phyloP scores from a whole-genome alignment of 2,113 vertebrate genomes.

The Entelurus aequoreus region DNA sequence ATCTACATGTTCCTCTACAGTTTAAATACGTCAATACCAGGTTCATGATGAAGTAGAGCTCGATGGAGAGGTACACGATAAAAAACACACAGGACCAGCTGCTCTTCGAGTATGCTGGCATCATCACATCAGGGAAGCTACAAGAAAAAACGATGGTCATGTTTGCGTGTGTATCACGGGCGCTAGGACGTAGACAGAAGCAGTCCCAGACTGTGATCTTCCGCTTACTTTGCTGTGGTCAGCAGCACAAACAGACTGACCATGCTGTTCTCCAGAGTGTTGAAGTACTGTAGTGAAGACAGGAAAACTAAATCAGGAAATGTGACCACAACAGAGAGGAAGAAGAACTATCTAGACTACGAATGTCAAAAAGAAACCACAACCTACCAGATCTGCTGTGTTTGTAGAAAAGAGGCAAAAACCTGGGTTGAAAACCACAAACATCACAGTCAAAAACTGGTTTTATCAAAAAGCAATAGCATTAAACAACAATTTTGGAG shows the following conservation, averaged over 20 bases:
- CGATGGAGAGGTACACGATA: constrained; percentile 97
- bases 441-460: neutral
- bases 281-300: constrained; percentile 84
- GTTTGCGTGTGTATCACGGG: constrained; percentile 4
- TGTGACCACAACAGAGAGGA: constrained; percentile 6
- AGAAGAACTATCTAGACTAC: neutral
- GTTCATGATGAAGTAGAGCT: constrained; percentile 99
- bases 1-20: no score
- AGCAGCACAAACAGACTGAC: constrained; percentile 94
- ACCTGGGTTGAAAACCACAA: constrained; percentile 63
- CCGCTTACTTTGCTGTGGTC: constrained; percentile 95
- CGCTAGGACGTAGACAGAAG: neutral
- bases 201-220: neutral
- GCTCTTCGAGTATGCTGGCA: constrained; percentile 91
- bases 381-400: constrained; percentile 85
- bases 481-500: neutral
- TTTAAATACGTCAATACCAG: constrained; percentile 59
- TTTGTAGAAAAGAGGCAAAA: constrained; percentile 96
- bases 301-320: constrained; percentile 17
- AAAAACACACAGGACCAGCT: constrained; percentile 97
- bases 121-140: constrained; percentile 98
- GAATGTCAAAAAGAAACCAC: neutral
- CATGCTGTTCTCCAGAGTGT: constrained; percentile 91
- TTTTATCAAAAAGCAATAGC: neutral
- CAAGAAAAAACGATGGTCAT: constrained; percentile 17